Conservation (phyloP, 1,140 invertebrate genomes). For the Drosophila bocqueti region DNA sequence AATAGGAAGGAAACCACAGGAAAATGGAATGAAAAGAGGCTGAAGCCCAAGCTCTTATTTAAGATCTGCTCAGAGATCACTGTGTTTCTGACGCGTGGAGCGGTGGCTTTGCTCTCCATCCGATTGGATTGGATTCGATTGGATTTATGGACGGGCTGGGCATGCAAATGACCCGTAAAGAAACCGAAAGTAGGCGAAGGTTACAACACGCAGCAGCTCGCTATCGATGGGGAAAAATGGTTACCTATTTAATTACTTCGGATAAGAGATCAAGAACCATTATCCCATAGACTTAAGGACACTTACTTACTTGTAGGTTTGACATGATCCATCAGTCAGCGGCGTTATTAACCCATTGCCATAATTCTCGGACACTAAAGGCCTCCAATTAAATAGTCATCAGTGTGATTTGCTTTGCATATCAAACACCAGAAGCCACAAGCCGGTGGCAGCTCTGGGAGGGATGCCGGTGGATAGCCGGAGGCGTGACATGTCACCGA, state of each 20-base stretch:
- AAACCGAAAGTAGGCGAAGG: conserved; percentile 18
- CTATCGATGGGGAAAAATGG: too few relatives aligned
- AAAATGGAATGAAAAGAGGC: not conserved
- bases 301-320: too few relatives aligned
- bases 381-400: conserved; percentile 18
- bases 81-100: not conserved
- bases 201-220: not conserved
- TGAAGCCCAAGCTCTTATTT: not conserved
- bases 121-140: not conserved
- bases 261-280: not conserved
- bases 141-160: not conserved
- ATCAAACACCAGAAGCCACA: conserved; percentile 4
- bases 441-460: not conserved
- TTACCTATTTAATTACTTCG: not conserved
- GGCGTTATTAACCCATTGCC: not conserved
- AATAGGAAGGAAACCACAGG: not conserved
- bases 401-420: conserved; percentile 1
- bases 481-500: conserved; percentile 48
- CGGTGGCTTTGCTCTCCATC: not conserved
- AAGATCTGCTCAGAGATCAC: not conserved
- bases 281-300: too few relatives aligned
- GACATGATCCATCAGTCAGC: not conserved
- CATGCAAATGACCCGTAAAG: conserved; percentile 13
- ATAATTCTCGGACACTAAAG: conserved; percentile 1
- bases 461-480: not conserved